Conservation (phyloP, 2,888 invertebrate species). For the Pristionchus entomophagus region DNA sequence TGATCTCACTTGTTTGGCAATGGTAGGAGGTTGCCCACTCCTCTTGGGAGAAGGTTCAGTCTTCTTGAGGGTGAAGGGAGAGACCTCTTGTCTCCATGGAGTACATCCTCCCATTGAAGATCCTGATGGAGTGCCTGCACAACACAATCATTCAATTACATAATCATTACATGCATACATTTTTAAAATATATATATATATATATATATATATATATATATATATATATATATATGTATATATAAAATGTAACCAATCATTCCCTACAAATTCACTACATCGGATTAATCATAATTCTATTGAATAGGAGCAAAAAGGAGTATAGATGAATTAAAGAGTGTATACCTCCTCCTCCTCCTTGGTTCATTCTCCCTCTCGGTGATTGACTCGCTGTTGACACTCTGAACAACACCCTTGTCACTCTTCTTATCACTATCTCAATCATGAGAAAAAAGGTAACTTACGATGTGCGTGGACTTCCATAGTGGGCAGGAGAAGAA, state of each 20-base stretch:
- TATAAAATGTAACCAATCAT: no score
- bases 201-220: no score
- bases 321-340: neutral
- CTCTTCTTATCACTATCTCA: neutral
- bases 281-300: no score
- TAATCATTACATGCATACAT: no score
- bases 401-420: neutral
- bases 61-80: constrained; percentile 2
- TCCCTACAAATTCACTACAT: no score
- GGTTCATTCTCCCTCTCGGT: constrained; percentile 4
- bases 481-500: constrained; percentile 30
- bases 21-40: neutral
- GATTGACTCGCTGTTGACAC: constrained; percentile 32
- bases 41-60: constrained; percentile 6
- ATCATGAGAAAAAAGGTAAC: neutral
- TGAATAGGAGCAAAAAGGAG: no score
- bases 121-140: constrained; percentile 6
- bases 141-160: neutral
- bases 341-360: neutral
- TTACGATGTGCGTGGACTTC: constrained; percentile 25
- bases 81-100: constrained; percentile 20
- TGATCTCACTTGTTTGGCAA: neutral
- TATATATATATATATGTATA: no score
- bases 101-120: constrained; percentile 9
- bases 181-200: no score